Conservation (phyloP, 1,140 invertebrate genomes). For the Trissolcus basalis region DNA sequence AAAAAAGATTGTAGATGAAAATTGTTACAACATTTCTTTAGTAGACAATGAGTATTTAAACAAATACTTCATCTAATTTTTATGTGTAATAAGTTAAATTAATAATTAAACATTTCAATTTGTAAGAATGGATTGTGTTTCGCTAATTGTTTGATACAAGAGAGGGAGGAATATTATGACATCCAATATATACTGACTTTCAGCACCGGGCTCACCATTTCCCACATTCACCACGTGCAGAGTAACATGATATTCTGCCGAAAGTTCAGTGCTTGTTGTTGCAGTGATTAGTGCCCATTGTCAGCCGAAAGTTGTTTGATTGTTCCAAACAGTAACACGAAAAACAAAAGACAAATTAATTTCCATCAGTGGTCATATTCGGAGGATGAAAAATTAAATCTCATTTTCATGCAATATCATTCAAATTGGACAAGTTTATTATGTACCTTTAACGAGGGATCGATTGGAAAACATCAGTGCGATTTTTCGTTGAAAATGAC, state of each 20-base stretch:
- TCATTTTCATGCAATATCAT: background rate
- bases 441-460: background rate
- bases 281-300: conserved; percentile 66
- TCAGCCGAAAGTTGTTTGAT: too few relatives aligned
- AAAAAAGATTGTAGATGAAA: too few relatives aligned
- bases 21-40: too few relatives aligned
- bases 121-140: too few relatives aligned
- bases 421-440: background rate
- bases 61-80: too few relatives aligned
- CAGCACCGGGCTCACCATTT: conserved; percentile 70
- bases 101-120: too few relatives aligned
- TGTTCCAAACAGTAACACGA: too few relatives aligned
- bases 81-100: too few relatives aligned
- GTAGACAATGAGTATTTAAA: too few relatives aligned
- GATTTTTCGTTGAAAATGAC: conserved; percentile 71
- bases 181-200: conserved; percentile 72
- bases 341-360: too few relatives aligned
- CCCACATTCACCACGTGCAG: conserved; percentile 75
- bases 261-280: conserved; percentile 64
- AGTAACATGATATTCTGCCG: conserved; percentile 75
- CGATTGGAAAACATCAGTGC: background rate
- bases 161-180: conserved; percentile 70
- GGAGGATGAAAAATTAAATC: too few relatives aligned
- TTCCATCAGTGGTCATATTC: too few relatives aligned
- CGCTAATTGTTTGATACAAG: conserved; percentile 5